Base-by-base conservation (phyloP, 2,888 invertebrate species). In the Tribolium freemani region DNA sequence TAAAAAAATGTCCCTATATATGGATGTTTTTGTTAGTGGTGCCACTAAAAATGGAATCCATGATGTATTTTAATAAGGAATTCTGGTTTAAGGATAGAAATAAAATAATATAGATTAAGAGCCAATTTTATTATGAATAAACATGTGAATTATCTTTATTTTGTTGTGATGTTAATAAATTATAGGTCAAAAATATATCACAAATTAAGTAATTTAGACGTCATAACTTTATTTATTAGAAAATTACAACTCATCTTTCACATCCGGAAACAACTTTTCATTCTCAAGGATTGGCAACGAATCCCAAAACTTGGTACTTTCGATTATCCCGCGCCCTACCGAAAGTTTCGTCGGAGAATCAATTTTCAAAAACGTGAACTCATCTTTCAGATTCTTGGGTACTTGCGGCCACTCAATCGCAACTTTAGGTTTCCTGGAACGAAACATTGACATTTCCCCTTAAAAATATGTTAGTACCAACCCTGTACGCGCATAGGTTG, bases 301-400 rank as follows among this genome's bases (percentile, higher is more conserved):
- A 3, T 31, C 88, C 92, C 92, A 92, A 84, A 93, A 91, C 45
- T 88, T 80, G 30, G 86, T 86, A 16, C 90, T 87, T 38, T 5
- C 5, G 38, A 6, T 0, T 90, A 91, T 71, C 92, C 87, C 79
- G 90, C 88, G 0, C 64, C 87, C 87, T 87, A 91, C 89, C 45
- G 84, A n/a, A 3, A 53, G 16, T 3, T 53, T 16, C 1, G 1
- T 3, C n/a, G 53, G 30, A 0, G 88, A 87, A 8, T 84, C 81
- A 56, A 92, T 48, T 46, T 89, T 87, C 68, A 91, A 78, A 81
- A 89, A 91, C 71, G 86, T 80, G n/a, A 91, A 77, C 6, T 88
- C 86, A 6, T 86, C 81, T 0, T 85, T 81, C 5, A 85, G 6
- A 51, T 78, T 85, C 4, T 88, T 86, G 26, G 87, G 84, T 11